Conservation (phyloP, 2,113 vertebrate species). For the Saccopteryx leptura region DNA sequence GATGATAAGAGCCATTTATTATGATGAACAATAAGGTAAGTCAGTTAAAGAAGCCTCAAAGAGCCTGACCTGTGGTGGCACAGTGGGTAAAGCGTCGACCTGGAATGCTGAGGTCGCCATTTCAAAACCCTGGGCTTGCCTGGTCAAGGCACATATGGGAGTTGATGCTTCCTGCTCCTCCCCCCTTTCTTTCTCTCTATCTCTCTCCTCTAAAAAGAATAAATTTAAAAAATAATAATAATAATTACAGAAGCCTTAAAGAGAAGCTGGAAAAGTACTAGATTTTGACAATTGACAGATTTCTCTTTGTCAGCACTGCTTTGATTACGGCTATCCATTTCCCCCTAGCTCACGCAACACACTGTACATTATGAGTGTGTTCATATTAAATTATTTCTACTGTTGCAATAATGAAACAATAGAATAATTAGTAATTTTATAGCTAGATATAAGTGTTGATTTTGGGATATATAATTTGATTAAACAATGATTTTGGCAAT, state of each 20-base stretch:
- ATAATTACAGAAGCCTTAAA: neutral
- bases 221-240: no score
- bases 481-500: conserved; percentile 50
- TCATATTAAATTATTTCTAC: conserved; percentile 57
- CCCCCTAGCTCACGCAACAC: neutral
- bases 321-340: neutral
- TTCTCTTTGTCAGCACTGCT: neutral
- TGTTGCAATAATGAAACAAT: conserved; percentile 61
- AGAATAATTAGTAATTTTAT: conserved; percentile 20
- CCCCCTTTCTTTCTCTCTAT: no score
- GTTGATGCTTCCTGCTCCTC: no score
- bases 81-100: no score
- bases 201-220: no score
- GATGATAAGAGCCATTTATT: conserved; percentile 35
- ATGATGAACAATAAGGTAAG: neutral
- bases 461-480: conserved; percentile 39
- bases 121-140: no score
- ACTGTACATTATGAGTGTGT: neutral
- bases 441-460: conserved; percentile 38
- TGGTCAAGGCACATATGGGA: no score
- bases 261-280: neutral
- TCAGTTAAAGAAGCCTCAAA: neutral
- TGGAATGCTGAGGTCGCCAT: no score
- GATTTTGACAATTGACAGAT: conserved; percentile 9
- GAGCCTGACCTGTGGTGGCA: no score